A percentile compares a stretch with the other conserved stretches of the same genome.
phyloP scores from a whole-genome alignment of 1,140 invertebrate species.

The Antheraea pernyi region DNA sequence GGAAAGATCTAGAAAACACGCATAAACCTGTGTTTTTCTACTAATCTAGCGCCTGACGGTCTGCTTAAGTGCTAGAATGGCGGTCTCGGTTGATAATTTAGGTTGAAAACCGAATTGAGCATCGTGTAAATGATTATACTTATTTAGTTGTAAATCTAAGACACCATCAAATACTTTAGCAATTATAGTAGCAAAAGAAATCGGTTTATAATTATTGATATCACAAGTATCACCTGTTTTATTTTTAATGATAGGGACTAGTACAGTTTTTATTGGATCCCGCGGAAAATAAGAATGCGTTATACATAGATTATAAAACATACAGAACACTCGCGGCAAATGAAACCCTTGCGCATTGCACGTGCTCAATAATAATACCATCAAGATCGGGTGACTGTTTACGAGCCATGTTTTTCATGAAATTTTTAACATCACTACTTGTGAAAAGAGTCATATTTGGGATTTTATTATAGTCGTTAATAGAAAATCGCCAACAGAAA shows the following conservation, averaged over 20 bases:
- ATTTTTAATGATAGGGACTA: slow-evolving; percentile 7
- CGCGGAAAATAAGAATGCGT: slow-evolving; percentile 17
- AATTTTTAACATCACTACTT: neutral
- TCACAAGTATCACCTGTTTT: no score
- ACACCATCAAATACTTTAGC: slow-evolving; percentile 23
- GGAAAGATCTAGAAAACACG: no score
- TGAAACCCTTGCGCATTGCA: neutral
- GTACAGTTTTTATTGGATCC: slow-evolving; percentile 11
- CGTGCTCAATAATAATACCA: neutral
- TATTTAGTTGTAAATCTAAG: slow-evolving; percentile 17
- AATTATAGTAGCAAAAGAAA: slow-evolving; percentile 20
- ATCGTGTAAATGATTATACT: slow-evolving; percentile 8
- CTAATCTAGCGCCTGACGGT: no score
- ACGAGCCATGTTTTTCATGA: neutral
- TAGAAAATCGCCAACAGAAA: neutral
- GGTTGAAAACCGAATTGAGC: no score
- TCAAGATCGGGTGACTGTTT: neutral
- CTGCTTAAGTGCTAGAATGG: no score
- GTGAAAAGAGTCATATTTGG: no score
- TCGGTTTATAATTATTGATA: slow-evolving; percentile 16
- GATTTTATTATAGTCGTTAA: no score
- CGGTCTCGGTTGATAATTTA: no score
- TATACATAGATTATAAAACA: slow-evolving; percentile 6
- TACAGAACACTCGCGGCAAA: slow-evolving; percentile 3
- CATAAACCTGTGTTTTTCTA: no score